A percentile compares a stretch with the other conserved stretches of the same genome.
Conservation (phyloP, 2,888 invertebrate species). For the Mesoligia furuncula region DNA sequence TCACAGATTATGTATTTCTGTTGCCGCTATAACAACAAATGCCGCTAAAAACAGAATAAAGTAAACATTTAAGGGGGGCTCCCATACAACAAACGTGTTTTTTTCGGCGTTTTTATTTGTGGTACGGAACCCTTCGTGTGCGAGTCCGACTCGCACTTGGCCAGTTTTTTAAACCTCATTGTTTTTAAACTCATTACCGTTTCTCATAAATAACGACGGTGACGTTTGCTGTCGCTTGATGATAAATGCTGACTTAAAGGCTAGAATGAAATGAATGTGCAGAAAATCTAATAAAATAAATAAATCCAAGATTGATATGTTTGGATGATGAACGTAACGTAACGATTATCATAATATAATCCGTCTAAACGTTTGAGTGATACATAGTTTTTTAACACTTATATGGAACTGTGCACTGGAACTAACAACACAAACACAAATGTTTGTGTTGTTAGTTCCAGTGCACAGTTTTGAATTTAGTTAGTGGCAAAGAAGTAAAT, state of each 20-base stretch:
- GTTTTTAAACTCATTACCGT: conserved; percentile 5
- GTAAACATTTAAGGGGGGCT: too few relatives aligned
- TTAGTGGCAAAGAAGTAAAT: not conserved
- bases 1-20: too few relatives aligned
- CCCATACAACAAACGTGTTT: too few relatives aligned
- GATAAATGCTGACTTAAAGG: not conserved
- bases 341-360: not conserved
- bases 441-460: not conserved
- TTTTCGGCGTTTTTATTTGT: too few relatives aligned
- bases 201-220: not conserved
- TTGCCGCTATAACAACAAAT: too few relatives aligned
- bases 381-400: too few relatives aligned
- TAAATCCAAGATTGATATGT: not conserved
- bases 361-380: not conserved
- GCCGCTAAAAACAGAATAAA: too few relatives aligned
- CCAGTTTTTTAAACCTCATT: not conserved
- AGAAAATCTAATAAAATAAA: not conserved
- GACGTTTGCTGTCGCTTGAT: not conserved
- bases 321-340: not conserved
- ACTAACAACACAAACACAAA: too few relatives aligned
- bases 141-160: too few relatives aligned
- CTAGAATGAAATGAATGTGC: not conserved
- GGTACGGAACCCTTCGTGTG: too few relatives aligned
- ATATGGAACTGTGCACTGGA: too few relatives aligned
- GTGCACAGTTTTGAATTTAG: not conserved